Evolutionary conservation across 2,888 invertebrate species (phyloP), one percentile per base, ranked within the genome.

Genomic region (Pogonocherus hispidulus): DNA sequence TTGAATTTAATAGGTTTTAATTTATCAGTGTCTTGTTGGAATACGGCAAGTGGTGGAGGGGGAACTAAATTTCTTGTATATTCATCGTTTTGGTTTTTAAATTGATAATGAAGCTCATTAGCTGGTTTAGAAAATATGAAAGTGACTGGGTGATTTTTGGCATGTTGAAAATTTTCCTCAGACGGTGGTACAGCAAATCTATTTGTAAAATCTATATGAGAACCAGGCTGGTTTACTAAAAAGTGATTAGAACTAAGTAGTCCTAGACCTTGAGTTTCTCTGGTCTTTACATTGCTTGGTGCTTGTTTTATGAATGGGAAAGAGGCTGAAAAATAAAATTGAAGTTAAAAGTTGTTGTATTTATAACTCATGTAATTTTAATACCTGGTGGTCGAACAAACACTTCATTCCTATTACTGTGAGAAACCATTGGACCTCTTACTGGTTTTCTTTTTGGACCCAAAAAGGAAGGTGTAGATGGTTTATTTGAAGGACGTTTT

Each of bases 11-110:
- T 44, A 6, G 64, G 65, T 20, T 71, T 72, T 37, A 72, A 47
- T 32, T 69, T 71, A 51, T 68, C 57, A 9, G 65, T 70, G 16
- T 70, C 69, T 22, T 62, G 66, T 60, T 23, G 59, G 49, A 44
- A 65, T 47, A 69, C 67, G 3, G 65, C 51, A n/a, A 74, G 76
- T 18, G 88, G 89, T 1, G 89, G 87, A 9, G 76, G 89, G 6
- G 76, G 89, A 80, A 77, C 86, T 76, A 81, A 84, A 81, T 83
- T 88, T 84, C 78, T 85, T 75, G 81, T 88, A 63, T 80, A 86
- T 11, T 85, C 86, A 54, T 86, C 84, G 41, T 81, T 83, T 66
- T 82, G 81, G 16, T 73, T 74, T 56, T 77, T 74, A 56, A 79
- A 80, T 37, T 55, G 55, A n/a, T 20, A 62, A 6, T 20, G 62